phyloP scores from a whole-genome alignment of 2,888 invertebrate genomes.

The Lasioglossum vierecki region DNA sequence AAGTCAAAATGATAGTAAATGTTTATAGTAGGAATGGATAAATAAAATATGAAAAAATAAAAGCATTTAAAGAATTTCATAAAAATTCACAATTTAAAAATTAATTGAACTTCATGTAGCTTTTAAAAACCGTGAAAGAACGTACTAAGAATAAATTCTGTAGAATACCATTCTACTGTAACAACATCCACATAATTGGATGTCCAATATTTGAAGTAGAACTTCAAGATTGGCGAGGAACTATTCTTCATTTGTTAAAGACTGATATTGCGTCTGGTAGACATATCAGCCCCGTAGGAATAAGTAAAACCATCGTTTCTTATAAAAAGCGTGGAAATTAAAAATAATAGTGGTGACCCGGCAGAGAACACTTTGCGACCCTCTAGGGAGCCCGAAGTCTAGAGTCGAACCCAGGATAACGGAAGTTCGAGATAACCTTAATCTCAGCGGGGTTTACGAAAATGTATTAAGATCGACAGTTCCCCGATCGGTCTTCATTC shows the following conservation, averaged over 20 bases:
- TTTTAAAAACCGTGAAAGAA: too few relatives aligned
- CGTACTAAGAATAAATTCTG: not conserved
- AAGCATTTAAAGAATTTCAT: too few relatives aligned
- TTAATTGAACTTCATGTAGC: too few relatives aligned
- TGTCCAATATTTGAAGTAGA: not conserved
- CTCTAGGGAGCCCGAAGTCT: conserved; percentile 15
- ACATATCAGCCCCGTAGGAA: not conserved
- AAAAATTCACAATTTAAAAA: too few relatives aligned
- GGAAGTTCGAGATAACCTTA: conserved; percentile 32
- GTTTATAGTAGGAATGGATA: too few relatives aligned
- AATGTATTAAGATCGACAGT: not conserved
- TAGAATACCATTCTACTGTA: not conserved
- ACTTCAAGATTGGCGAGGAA: not conserved
- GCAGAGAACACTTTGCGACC: not conserved
- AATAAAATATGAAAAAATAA: too few relatives aligned
- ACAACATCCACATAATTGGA: not conserved
- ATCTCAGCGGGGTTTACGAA: not conserved
- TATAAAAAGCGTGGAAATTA: not conserved
- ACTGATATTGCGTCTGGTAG: not conserved
- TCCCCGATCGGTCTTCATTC: conserved; percentile 19
- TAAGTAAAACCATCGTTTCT: not conserved
- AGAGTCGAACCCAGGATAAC: conserved; percentile 18
- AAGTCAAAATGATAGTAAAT: not conserved
- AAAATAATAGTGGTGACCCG: conserved; percentile 1
- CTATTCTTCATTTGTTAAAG: not conserved